A percentile compares a stretch with the other conserved stretches of the same genome.
These are phyloP conservation scores for Plusia festucae DNA, from an alignment of 2,888 invertebrate species.

Conservation along the genomic window DNA sequence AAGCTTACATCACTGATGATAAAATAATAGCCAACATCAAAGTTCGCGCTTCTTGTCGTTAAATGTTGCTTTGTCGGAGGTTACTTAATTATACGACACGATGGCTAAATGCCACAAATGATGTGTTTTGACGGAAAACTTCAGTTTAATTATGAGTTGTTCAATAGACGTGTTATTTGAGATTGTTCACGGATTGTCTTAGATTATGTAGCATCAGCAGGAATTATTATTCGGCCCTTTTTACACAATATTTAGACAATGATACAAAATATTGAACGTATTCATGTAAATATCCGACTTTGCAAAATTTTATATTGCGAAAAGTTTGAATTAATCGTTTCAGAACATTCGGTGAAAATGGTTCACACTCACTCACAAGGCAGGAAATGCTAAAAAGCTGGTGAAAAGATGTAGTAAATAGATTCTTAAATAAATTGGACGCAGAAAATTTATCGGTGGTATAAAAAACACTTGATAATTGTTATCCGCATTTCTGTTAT, in stretches of 20 bases:
- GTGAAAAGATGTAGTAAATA: constrained; percentile 19
- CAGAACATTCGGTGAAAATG: neutral
- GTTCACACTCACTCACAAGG: neutral
- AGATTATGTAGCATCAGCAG: neutral
- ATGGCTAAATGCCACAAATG: constrained; percentile 65
- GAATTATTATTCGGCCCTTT: constrained; percentile 4
- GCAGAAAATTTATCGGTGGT: constrained; percentile 31
- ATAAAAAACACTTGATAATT: constrained; percentile 10
- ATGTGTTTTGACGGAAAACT: constrained; percentile 61
- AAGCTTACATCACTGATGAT: constrained; percentile 65
- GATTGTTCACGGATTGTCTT: constrained; percentile 33
- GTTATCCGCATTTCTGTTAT: constrained; percentile 16
- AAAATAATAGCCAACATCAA: constrained; percentile 65
- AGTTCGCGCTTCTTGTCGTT: constrained; percentile 59
- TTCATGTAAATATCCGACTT: too few relatives aligned
- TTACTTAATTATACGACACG: constrained; percentile 66
- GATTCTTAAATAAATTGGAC: constrained; percentile 33
- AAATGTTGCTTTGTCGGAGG: constrained; percentile 66
- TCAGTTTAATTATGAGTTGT: constrained; percentile 44
- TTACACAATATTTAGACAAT: neutral
- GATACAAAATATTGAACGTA: neutral
- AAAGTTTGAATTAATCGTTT: too few relatives aligned
- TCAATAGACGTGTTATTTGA: constrained; percentile 22
- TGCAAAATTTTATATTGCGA: too few relatives aligned
- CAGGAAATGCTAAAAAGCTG: constrained; percentile 14